phyloP scores from a whole-genome alignment of 2,888 invertebrate species.

The Phymatocera aterrima region DNA sequence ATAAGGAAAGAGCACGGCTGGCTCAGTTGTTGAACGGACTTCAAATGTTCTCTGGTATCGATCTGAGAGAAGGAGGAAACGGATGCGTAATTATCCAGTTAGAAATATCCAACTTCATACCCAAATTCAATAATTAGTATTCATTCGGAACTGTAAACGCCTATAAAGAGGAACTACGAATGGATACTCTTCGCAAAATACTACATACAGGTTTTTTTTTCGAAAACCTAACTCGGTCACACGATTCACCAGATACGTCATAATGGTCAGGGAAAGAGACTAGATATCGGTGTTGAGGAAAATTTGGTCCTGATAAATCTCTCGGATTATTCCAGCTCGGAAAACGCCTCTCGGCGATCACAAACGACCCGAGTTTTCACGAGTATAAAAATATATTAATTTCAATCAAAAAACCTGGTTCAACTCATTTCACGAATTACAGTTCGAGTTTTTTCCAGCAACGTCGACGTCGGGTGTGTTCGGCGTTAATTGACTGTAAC shows the following conservation, averaged over 20 bases:
- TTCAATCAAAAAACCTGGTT: neutral
- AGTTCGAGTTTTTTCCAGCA: neutral
- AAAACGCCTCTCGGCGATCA: slow-evolving; percentile 1
- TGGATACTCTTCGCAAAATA: too few relatives aligned
- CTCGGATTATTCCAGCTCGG: neutral
- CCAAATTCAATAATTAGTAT: neutral
- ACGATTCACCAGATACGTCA: neutral
- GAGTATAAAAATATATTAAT: neutral
- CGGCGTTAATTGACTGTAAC: neutral
- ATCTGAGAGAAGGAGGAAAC: neutral
- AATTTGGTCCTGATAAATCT: neutral
- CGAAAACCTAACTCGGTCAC: neutral
- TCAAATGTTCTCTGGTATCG: neutral
- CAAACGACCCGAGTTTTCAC: neutral
- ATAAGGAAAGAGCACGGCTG: slow-evolving; percentile 4
- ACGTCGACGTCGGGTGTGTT: neutral
- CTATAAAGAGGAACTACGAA: too few relatives aligned
- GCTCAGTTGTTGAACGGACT: slow-evolving; percentile 11
- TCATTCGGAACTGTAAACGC: too few relatives aligned
- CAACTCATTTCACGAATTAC: neutral
- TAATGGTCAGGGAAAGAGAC: neutral
- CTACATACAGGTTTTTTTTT: neutral
- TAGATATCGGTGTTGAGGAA: neutral
- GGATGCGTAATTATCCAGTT: neutral
- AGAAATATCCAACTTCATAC: neutral